Percentiles rank a stretch among this genome's conserved stretches.
Conservation (phyloP, 2,888 invertebrate genomes). For the Rosalia funebris region DNA sequence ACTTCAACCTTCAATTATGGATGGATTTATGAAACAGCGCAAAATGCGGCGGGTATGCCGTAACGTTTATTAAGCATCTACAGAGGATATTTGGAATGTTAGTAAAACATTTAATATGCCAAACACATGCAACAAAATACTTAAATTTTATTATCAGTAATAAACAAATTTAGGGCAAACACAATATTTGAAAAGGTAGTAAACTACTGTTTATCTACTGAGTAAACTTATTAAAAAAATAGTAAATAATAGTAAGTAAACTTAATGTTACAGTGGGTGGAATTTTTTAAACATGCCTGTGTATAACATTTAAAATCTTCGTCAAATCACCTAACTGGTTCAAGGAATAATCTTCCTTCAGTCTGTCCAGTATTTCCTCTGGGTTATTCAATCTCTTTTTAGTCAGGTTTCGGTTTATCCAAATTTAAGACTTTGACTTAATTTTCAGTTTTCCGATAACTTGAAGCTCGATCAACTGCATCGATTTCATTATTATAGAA, state of each 20-base stretch:
- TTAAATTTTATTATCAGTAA: slow-evolving; percentile 5
- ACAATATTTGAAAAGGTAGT: not conserved
- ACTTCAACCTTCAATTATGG: slow-evolving; percentile 18
- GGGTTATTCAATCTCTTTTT: too few relatives aligned
- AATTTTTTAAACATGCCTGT: too few relatives aligned
- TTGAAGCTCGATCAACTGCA: too few relatives aligned
- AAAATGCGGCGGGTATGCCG: not conserved
- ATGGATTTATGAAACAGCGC: not conserved
- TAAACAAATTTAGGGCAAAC: slow-evolving; percentile 4
- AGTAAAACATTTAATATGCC: not conserved
- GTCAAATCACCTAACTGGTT: too few relatives aligned
- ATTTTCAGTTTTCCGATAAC: too few relatives aligned
- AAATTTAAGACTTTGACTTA: too few relatives aligned
- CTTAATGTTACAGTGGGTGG: too few relatives aligned
- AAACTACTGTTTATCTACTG: not conserved
- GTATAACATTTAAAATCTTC: too few relatives aligned
- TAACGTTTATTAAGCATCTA: not conserved
- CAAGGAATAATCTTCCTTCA: too few relatives aligned
- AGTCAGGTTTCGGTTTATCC: too few relatives aligned
- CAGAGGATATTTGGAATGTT: not conserved
- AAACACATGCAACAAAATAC: slow-evolving; percentile 4
- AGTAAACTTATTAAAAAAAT: slow-evolving; percentile 17
- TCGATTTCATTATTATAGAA: too few relatives aligned
- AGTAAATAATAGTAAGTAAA: slow-evolving; percentile 12
- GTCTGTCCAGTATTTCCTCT: too few relatives aligned